A percentile compares a stretch with the other conserved stretches of the same genome.
phyloP scores from a whole-genome alignment of 2,888 invertebrate species.

The Hesperia comma region DNA sequence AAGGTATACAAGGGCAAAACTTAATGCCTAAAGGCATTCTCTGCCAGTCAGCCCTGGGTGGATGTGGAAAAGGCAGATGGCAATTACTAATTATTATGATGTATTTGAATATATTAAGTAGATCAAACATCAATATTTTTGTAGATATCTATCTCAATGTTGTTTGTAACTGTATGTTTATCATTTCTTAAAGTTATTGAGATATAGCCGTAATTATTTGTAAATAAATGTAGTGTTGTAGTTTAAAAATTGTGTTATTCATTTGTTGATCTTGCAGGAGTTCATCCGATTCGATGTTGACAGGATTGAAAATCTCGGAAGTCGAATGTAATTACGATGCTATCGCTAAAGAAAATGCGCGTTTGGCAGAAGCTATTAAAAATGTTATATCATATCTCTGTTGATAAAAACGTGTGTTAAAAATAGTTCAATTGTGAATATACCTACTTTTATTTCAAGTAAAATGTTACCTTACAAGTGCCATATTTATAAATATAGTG shows the following conservation, averaged over 20 bases:
- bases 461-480: neutral
- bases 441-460: conserved; percentile 19
- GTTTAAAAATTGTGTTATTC: conserved; percentile 7
- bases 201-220: neutral
- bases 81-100: too few species aligned
- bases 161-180: conserved; percentile 37
- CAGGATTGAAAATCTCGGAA: conserved; percentile 21
- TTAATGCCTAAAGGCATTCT: too few species aligned
- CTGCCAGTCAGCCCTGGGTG: too few species aligned
- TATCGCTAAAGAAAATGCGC: conserved; percentile 18
- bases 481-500: neutral
- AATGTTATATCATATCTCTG: conserved; percentile 26
- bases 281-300: conserved; percentile 16
- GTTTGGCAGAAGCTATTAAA: conserved; percentile 17
- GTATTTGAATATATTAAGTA: neutral
- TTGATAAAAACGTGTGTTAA: conserved; percentile 12
- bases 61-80: too few species aligned
- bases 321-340: neutral
- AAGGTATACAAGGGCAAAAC: too few species aligned
- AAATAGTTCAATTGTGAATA: conserved; percentile 25
- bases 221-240: neutral
- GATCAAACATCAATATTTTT: conserved; percentile 11
- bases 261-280: conserved; percentile 24
- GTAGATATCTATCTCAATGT: conserved; percentile 41
- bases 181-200: neutral